These are phyloP conservation scores for Yoshiicerus persimilis DNA, from an alignment of 1,140 invertebrate species.

Conservation along the genomic window DNA sequence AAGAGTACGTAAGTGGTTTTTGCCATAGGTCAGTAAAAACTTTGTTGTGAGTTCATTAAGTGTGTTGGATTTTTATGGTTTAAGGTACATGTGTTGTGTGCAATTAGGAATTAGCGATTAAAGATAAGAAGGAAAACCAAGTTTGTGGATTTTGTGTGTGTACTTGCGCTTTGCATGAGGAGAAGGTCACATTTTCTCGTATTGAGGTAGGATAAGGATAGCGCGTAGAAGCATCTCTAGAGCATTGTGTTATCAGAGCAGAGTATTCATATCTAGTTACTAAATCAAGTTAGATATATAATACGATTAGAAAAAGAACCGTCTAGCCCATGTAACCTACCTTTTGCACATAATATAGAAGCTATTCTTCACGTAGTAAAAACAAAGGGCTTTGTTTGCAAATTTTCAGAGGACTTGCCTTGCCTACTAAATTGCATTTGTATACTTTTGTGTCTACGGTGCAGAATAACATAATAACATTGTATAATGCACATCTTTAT, in stretches of 20 bases:
- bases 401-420: neutral
- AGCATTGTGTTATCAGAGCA: neutral
- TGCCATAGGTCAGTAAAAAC: no score
- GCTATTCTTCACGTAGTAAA: neutral
- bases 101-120: neutral
- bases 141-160: neutral
- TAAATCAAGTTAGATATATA: neutral
- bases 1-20: no score
- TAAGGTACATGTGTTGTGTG: neutral
- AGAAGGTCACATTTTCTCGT: neutral
- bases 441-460: neutral
- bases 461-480: no score
- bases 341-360: neutral
- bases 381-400: neutral
- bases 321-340: neutral
- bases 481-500: neutral
- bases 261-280: neutral
- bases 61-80: no score
- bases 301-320: neutral
- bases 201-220: neutral
- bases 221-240: neutral
- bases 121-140: neutral
- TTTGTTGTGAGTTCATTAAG: no score
- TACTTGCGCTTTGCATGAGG: neutral
- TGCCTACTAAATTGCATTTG: neutral